A percentile compares a stretch with the other conserved stretches of the same genome.
phyloP scores from a whole-genome alignment of 2,797 vertebrate species.

The Petrocephalus schoutedeni region DNA sequence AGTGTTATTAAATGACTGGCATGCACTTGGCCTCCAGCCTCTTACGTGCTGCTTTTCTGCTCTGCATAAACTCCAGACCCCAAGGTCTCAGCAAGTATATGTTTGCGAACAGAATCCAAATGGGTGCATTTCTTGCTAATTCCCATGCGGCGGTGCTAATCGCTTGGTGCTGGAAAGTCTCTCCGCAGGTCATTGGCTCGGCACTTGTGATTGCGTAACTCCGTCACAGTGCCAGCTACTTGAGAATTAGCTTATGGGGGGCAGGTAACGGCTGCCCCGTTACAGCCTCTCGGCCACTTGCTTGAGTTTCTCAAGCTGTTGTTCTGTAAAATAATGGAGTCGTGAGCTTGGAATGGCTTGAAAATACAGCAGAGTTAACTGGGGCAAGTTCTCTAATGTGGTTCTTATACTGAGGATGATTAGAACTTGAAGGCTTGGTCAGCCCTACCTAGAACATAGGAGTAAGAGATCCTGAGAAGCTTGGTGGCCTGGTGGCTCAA shows the following conservation, averaged over 20 bases:
- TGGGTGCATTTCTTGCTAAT: not conserved
- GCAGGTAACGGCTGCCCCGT: not conserved
- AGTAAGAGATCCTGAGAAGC: not conserved
- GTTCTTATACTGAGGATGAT: not conserved
- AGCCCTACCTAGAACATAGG: not conserved
- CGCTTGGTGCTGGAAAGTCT: not conserved
- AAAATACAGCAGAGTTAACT: not conserved
- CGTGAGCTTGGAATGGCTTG: not conserved
- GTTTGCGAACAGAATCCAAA: not conserved
- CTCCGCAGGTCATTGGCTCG: not conserved
- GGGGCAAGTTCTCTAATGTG: not conserved
- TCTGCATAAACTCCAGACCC: constrained; percentile 7
- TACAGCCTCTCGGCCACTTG: not conserved
- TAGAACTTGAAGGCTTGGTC: not conserved
- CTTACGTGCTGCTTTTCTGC: not conserved
- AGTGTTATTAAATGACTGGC: not conserved
- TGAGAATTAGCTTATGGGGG: not conserved
- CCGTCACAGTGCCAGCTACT: not conserved
- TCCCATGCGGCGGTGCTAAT: not conserved
- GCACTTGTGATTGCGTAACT: not conserved
- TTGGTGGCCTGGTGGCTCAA: not conserved
- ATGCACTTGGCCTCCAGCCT: not conserved
- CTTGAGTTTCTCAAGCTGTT: not conserved
- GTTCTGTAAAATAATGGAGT: not conserved
- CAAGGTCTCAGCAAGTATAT: not conserved